A percentile compares a stretch with the other conserved stretches of the same genome.
Evolutionary conservation across 2,888 invertebrate genomes (phyloP).

Genomic region (Octodonta nipae): DNA sequence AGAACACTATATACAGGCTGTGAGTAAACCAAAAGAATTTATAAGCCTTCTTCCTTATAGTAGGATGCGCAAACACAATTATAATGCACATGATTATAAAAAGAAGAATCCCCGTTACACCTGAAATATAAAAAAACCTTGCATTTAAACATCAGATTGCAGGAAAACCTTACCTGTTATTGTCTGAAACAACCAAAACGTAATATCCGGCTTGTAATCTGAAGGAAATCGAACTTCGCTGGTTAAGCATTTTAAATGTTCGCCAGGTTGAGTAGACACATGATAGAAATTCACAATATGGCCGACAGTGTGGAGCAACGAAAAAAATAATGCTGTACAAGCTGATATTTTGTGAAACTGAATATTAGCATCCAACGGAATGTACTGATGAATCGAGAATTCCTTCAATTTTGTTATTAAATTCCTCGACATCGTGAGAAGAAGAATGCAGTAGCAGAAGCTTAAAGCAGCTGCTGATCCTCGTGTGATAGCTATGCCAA

Average conservation of each 20-base stretch:
- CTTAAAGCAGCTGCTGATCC: conserved; percentile 89
- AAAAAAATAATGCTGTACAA: conserved; percentile 86
- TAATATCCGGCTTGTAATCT: conserved; percentile 85
- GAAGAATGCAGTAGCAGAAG: conserved; percentile 81
- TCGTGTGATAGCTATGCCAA: conserved; percentile 87
- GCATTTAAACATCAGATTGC: not conserved
- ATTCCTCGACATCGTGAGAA: conserved; percentile 87
- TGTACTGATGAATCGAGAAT: conserved; percentile 85
- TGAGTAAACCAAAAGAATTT: conserved; percentile 93
- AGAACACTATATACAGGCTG: conserved; percentile 73
- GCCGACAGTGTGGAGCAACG: conserved; percentile 80
- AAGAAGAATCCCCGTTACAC: conserved; percentile 72
- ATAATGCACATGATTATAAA: conserved; percentile 88
- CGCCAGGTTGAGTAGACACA: conserved; percentile 87
- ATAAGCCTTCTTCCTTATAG: conserved; percentile 82
- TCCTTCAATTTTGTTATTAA: conserved; percentile 85
- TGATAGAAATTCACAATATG: conserved; percentile 97
- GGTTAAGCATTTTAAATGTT: conserved; percentile 81
- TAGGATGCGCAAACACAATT: conserved; percentile 91
- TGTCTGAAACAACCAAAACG: conserved; percentile 91
- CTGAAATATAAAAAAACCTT: conserved; percentile 36
- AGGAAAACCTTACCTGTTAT: conserved; percentile 57
- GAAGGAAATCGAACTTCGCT: conserved; percentile 88
- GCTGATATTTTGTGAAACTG: conserved; percentile 96
- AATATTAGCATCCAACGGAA: conserved; percentile 86